Evolutionary conservation across 2,888 invertebrate genomes (phyloP).

Genomic region (Buathra laborator): DNA sequence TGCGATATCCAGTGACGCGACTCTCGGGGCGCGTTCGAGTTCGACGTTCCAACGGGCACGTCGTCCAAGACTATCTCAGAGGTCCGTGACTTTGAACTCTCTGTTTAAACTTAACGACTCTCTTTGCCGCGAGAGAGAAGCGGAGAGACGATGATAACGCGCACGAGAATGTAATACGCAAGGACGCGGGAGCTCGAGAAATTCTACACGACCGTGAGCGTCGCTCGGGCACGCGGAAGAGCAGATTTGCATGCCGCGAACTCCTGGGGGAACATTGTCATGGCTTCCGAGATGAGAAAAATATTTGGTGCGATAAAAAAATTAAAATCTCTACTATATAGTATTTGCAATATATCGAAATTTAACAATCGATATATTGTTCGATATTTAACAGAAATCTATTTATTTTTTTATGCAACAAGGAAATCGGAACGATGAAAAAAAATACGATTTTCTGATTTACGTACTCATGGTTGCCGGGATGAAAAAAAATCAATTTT

Average conservation of each 20-base stretch:
- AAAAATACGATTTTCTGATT: too few relatives aligned
- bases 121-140: conserved; percentile 45
- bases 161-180: conserved; percentile 68
- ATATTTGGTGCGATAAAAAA: conserved; percentile 22
- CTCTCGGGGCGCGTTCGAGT: conserved; percentile 41
- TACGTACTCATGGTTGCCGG: too few relatives aligned
- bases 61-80: conserved; percentile 42
- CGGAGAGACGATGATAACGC: conserved; percentile 56
- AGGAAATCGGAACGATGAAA: too few relatives aligned
- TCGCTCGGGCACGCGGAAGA: conserved; percentile 57
- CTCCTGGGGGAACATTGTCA: conserved; percentile 20
- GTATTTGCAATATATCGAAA: too few relatives aligned
- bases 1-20: conserved; percentile 68
- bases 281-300: conserved; percentile 44
- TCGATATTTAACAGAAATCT: too few relatives aligned
- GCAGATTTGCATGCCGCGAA: conserved; percentile 49
- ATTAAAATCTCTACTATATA: neutral
- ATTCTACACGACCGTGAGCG: conserved; percentile 50
- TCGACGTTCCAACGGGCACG: conserved; percentile 65
- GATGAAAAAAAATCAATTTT: too few relatives aligned
- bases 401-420: too few relatives aligned
- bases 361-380: too few relatives aligned
- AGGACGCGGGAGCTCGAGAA: conserved; percentile 66
- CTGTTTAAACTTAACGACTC: conserved; percentile 46
- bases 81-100: conserved; percentile 78